phyloP scores from a whole-genome alignment of 2,797 vertebrate genomes.

The Stomatorhinus walkeri region DNA sequence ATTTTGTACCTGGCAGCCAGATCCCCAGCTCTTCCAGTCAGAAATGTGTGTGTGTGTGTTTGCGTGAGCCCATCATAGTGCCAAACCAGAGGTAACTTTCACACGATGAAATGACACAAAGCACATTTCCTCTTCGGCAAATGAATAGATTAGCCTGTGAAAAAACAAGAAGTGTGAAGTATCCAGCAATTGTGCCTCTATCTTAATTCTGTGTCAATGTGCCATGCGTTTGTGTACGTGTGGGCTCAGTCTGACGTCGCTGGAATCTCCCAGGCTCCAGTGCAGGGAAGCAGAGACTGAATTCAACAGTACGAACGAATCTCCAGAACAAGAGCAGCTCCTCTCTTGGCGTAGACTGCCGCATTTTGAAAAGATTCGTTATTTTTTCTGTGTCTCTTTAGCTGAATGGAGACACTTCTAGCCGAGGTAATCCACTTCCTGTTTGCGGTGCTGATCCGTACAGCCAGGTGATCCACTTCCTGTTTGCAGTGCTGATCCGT shows the following conservation, averaged over 20 bases:
- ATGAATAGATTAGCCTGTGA: slow-evolving; percentile 11
- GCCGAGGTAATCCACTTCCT: neutral
- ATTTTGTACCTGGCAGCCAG: neutral
- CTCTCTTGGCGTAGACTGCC: neutral
- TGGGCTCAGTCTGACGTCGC: slow-evolving; percentile 23
- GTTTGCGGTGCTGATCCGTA: neutral
- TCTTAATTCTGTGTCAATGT: neutral
- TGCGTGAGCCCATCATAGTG: neutral
- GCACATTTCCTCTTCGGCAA: neutral
- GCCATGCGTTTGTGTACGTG: slow-evolving; percentile 22
- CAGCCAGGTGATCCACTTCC: neutral
- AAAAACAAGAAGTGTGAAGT: slow-evolving; percentile 15
- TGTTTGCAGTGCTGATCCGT: neutral
- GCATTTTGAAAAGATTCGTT: neutral
- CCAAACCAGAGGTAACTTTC: neutral
- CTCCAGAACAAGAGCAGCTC: neutral
- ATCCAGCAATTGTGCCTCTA: neutral
- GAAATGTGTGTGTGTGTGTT: neutral
- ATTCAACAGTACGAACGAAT: neutral
- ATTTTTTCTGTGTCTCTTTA: neutral
- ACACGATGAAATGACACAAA: neutral
- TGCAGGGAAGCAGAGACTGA: neutral
- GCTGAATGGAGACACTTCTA: neutral
- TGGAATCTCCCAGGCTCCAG: neutral
- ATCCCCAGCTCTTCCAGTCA: neutral